A percentile compares a stretch with the other conserved stretches of the same genome.
These are phyloP conservation scores for Pogoniulus pusillus DNA, from an alignment of 2,797 vertebrate genomes.

Conservation along the genomic window DNA sequence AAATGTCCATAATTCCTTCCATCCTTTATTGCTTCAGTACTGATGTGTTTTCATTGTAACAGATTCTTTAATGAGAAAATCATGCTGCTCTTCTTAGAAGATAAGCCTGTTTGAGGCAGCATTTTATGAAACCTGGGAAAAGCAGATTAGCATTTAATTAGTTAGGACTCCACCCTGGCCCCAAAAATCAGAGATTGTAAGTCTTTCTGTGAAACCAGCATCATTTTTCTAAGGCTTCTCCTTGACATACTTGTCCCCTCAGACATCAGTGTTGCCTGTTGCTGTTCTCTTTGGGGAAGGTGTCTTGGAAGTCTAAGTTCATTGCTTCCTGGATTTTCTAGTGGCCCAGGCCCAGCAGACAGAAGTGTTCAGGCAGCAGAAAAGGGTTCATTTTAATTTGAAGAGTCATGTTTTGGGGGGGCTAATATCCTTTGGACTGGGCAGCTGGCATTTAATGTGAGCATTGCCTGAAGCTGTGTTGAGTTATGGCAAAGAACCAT, in stretches of 20 bases:
- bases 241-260: not conserved
- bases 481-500: not conserved
- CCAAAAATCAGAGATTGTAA: not conserved
- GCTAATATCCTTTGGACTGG: not conserved
- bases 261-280: not conserved
- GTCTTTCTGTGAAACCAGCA: not conserved
- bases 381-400: not conserved
- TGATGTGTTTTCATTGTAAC: constrained; percentile 21
- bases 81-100: not conserved
- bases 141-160: constrained; percentile 36
- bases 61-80: constrained; percentile 10
- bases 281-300: not conserved
- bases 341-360: not conserved
- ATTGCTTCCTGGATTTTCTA: not conserved
- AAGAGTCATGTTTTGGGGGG: accelerated
- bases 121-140: constrained; percentile 25
- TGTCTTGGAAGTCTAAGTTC: not conserved
- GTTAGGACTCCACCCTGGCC: not conserved
- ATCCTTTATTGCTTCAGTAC: not conserved
- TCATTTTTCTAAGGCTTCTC: not conserved
- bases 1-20: not conserved
- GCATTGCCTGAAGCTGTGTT: not conserved
- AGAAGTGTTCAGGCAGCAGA: not conserved
- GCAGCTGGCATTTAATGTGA: not conserved
- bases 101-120: constrained; percentile 29